Evolutionary conservation across 2,888 invertebrate genomes (phyloP).

Genomic region (Heliothis peltigera): DNA sequence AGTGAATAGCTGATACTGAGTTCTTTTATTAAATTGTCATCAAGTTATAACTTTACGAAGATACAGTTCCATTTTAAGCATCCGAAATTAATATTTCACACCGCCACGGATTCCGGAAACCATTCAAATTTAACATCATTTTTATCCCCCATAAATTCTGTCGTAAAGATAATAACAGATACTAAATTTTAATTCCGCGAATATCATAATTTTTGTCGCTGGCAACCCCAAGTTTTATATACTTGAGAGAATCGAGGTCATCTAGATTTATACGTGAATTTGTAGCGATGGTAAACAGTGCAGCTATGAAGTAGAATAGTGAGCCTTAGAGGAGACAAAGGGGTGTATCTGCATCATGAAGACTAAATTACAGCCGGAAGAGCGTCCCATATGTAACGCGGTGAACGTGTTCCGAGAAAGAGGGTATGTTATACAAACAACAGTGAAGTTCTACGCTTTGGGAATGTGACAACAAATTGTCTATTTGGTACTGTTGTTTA

Average conservation of each 20-base stretch:
- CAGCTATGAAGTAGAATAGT: conserved; percentile 26
- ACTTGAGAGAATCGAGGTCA: conserved; percentile 65
- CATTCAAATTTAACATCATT: conserved; percentile 36
- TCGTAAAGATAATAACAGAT: conserved; percentile 57
- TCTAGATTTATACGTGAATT: conserved; percentile 65
- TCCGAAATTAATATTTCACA: conserved; percentile 36
- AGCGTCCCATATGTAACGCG: conserved; percentile 81
- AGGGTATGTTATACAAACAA: conserved; percentile 73
- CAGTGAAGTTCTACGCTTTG: conserved; percentile 27
- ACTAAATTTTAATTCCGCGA: conserved; percentile 56
- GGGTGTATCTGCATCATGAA: conserved; percentile 61
- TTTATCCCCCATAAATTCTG: conserved; percentile 46
- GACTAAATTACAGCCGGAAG: conserved; percentile 71
- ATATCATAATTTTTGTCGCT: conserved; percentile 46
- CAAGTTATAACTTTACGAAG: conserved; percentile 9
- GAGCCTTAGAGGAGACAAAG: conserved; percentile 40
- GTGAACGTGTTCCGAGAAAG: conserved; percentile 82
- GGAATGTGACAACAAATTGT: conserved; percentile 36
- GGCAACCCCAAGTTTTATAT: conserved; percentile 53
- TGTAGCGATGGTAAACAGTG: conserved; percentile 37
- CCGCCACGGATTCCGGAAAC: conserved; percentile 11
- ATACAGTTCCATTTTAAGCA: conserved; percentile 16
- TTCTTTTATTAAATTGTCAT: conserved; percentile 9
- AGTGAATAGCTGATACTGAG: background rate
- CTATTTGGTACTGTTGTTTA: conserved; percentile 21